phyloP scores from a whole-genome alignment of 64 coral and sea anemone species.

The Stichodactyla helianthus region DNA sequence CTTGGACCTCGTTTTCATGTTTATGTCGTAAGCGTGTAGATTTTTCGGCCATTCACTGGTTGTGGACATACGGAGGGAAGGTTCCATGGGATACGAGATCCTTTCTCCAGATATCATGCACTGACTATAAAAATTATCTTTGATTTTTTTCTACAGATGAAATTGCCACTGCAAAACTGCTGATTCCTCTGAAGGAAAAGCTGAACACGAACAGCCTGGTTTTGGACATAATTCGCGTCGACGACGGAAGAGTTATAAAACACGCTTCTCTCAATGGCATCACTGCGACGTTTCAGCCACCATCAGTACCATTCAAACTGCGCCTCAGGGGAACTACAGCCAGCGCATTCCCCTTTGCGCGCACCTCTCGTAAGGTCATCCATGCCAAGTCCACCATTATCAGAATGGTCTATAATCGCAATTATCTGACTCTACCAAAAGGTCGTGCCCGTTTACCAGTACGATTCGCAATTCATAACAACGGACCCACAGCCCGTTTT shows the following conservation, averaged over 20 bases:
- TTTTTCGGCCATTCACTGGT: too few relatives aligned
- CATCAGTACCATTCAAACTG: constrained; percentile 43
- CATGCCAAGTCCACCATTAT: constrained; percentile 42
- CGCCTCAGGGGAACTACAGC: constrained; percentile 30
- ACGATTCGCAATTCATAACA: constrained; percentile 50
- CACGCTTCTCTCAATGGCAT: neutral
- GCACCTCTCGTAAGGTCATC: constrained; percentile 48
- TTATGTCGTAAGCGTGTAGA: too few relatives aligned
- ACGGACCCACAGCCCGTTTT: neutral
- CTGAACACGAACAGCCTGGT: neutral
- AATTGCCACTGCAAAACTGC: constrained; percentile 44
- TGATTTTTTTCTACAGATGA: constrained; percentile 29
- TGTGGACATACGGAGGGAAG: too few relatives aligned
- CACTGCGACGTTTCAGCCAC: constrained; percentile 53
- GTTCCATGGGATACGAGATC: too few relatives aligned
- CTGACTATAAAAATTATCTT: neutral
- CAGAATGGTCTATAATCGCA: constrained; percentile 7
- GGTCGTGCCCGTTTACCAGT: neutral
- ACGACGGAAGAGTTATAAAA: neutral
- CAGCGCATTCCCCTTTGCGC: constrained; percentile 8
- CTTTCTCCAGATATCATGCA: neutral
- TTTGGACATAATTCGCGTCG: neutral
- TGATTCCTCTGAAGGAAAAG: constrained; percentile 48
- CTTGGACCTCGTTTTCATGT: too few relatives aligned
- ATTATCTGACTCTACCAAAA: constrained; percentile 28